Conservation (phyloP, 2,888 invertebrate species). For the Hedychridium roseum region DNA sequence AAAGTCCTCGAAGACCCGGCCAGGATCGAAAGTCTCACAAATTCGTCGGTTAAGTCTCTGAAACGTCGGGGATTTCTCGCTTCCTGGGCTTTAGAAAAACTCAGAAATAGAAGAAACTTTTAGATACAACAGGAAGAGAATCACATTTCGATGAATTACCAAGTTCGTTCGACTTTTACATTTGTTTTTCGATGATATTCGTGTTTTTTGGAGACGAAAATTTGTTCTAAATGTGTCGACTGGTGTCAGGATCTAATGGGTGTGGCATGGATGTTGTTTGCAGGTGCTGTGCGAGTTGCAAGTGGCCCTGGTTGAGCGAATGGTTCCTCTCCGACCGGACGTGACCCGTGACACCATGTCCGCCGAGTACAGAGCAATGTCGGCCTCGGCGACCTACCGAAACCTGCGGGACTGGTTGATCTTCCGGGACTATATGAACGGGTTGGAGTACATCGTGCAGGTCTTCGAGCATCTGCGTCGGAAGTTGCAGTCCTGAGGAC, state of each 20-base stretch:
- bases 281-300: constrained; percentile 76
- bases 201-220: background rate
- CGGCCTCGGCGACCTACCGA: constrained; percentile 56
- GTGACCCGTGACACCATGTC: constrained; percentile 65
- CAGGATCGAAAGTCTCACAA: no score
- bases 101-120: no score
- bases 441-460: constrained; percentile 68
- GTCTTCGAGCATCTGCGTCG: constrained; percentile 63
- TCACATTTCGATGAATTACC: no score
- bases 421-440: constrained; percentile 71
- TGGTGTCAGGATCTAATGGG: background rate
- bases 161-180: no score
- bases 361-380: constrained; percentile 51
- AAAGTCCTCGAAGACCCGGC: constrained; percentile 30
- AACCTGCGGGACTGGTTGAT: constrained; percentile 71
- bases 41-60: no score
- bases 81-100: no score
- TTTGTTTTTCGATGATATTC: no score
- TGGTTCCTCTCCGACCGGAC: constrained; percentile 53
- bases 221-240: no score
- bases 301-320: constrained; percentile 65
- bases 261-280: constrained; percentile 14
- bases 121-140: no score
- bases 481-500: constrained; percentile 53
- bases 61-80: no score